Conservation (phyloP, 2,888 invertebrate genomes). For the Trachelus tabidus region DNA sequence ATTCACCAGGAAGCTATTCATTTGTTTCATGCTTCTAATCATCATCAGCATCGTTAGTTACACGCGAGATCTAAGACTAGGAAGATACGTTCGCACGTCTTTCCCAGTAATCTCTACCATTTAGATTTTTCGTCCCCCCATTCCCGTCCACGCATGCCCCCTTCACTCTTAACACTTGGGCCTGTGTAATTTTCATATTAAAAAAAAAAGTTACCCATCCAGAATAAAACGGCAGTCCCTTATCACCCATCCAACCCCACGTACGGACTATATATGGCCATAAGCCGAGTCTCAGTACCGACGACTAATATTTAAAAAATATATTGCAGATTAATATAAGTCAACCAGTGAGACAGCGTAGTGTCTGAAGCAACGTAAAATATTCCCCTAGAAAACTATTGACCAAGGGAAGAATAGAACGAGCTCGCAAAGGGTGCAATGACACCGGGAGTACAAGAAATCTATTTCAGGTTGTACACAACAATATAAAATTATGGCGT, state of each 20-base stretch:
- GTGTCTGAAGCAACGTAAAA: not conserved
- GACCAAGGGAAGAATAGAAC: not conserved
- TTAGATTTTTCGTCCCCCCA: not conserved
- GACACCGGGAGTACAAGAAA: not conserved
- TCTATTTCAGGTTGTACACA: slow-evolving; percentile 1
- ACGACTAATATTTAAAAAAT: not conserved
- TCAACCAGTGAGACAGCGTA: not conserved
- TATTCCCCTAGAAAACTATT: not conserved
- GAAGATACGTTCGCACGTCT: not conserved
- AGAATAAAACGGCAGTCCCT: not conserved
- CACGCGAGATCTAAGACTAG: not conserved
- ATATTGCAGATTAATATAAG: not conserved
- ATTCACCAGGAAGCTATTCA: not conserved
- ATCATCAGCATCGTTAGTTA: not conserved
- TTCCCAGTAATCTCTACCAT: not conserved
- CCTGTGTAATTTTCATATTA: not conserved
- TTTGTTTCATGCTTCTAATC: not conserved
- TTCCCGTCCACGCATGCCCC: not conserved
- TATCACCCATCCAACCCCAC: not conserved
- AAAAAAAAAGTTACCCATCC: not conserved
- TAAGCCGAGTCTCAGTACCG: not conserved
- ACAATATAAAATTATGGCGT: slow-evolving; percentile 20
- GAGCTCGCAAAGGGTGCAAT: not conserved
- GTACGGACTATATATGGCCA: not conserved
- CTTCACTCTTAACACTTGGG: not conserved